These are phyloP conservation scores for Cryptoprocta ferox DNA, from an alignment of 2,797 vertebrate species.

Conservation along the genomic window DNA sequence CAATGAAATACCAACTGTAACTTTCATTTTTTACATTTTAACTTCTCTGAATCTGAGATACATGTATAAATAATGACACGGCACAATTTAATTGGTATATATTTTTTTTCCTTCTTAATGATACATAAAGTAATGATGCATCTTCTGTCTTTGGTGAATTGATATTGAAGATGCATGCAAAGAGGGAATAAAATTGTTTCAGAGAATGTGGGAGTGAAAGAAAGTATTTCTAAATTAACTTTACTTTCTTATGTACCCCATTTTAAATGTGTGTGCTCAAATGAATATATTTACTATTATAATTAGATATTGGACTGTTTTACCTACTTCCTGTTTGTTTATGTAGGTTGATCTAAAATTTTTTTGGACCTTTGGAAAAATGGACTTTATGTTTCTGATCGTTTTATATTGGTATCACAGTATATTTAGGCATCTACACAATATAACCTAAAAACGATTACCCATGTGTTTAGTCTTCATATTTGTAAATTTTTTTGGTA, in stretches of 20 bases:
- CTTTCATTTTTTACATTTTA: background rate
- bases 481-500: background rate
- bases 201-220: background rate
- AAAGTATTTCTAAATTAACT: background rate
- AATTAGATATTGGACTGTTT: background rate
- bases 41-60: background rate
- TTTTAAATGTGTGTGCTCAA: background rate
- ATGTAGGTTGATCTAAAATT: background rate
- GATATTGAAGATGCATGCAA: background rate
- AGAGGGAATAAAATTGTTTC: background rate
- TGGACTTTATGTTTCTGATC: background rate
- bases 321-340: background rate
- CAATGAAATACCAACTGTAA: background rate
- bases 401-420: background rate
- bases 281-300: background rate
- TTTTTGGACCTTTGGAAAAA: background rate
- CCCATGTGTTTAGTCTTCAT: background rate
- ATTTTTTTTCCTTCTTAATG: background rate
- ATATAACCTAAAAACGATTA: background rate
- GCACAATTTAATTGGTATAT: background rate
- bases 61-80: background rate
- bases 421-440: background rate
- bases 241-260: background rate
- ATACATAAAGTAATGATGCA: background rate
- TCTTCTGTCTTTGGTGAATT: background rate